Conservation (phyloP, 2,113 vertebrate genomes). For the Lipotes vexillifer region DNA sequence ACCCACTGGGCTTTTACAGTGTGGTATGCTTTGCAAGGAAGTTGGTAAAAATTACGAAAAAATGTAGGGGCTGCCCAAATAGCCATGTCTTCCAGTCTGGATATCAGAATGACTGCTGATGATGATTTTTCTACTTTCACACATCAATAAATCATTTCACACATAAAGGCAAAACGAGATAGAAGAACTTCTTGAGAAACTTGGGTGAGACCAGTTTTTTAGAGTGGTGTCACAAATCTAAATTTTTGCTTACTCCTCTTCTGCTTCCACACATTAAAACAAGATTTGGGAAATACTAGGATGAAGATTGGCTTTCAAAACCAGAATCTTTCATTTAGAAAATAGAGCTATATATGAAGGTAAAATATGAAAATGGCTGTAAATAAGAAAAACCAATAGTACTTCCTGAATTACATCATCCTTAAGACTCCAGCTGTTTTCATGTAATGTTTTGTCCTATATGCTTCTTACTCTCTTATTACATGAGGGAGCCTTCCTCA, state of each 20-base stretch:
- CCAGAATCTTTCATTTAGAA: slow-evolving; percentile 24
- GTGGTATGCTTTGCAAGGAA: slow-evolving; percentile 8
- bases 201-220: neutral
- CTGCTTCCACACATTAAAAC: neutral
- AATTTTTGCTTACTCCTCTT: neutral
- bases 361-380: neutral
- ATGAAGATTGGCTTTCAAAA: neutral
- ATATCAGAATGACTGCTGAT: neutral
- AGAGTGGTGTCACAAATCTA: neutral
- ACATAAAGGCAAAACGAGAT: neutral
- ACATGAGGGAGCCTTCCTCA: neutral
- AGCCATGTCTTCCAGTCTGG: neutral
- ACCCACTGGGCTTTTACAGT: neutral
- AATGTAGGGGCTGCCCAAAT: neutral
- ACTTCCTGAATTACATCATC: neutral
- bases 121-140: neutral
- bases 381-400: neutral
- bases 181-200: neutral
- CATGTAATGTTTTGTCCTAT: neutral
- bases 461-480: neutral
- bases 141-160: slow-evolving; percentile 27
- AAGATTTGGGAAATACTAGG: neutral
- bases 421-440: neutral
- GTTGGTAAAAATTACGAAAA: slow-evolving; percentile 18
- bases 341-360: neutral